A percentile compares a stretch with the other conserved stretches of the same genome.
These are phyloP conservation scores for Cephus cinctus DNA, from an alignment of 1,140 invertebrate species.

Conservation along the genomic window DNA sequence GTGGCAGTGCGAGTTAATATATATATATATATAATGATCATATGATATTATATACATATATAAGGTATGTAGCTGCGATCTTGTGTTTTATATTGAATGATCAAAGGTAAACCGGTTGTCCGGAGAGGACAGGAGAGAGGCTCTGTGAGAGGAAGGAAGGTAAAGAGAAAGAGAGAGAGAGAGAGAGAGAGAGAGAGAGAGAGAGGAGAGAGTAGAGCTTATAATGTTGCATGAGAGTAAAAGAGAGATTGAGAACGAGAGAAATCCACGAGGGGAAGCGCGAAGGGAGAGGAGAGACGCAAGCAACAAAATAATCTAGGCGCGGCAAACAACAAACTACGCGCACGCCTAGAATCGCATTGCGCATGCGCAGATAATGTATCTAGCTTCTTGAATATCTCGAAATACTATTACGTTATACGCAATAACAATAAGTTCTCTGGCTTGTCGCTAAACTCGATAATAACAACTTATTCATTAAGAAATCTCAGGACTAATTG, in stretches of 20 bases:
- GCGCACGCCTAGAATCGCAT: too few species aligned
- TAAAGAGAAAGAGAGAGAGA: neutral
- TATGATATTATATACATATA: conserved; percentile 6
- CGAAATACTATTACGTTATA: too few species aligned
- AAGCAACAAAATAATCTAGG: conserved; percentile 32
- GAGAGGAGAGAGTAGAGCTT: too few species aligned
- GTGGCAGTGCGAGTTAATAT: neutral
- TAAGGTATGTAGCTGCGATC: conserved; percentile 26
- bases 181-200: too few species aligned
- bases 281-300: neutral
- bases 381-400: too few species aligned
- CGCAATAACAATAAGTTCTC: too few species aligned
- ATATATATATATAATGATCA: conserved; percentile 1
- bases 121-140: conserved; percentile 16
- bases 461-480: too few species aligned
- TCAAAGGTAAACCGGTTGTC: conserved; percentile 48
- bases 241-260: neutral
- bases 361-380: too few species aligned
- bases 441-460: too few species aligned
- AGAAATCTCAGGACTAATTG: too few species aligned
- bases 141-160: neutral
- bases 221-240: too few species aligned
- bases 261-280: neutral
- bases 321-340: conserved; percentile 37
- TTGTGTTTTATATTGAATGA: conserved; percentile 45